A percentile compares a stretch with the other conserved stretches of the same genome.
Evolutionary conservation across 2,797 vertebrate species (phyloP).

Genomic region (Pangasius mekongensis): DNA sequence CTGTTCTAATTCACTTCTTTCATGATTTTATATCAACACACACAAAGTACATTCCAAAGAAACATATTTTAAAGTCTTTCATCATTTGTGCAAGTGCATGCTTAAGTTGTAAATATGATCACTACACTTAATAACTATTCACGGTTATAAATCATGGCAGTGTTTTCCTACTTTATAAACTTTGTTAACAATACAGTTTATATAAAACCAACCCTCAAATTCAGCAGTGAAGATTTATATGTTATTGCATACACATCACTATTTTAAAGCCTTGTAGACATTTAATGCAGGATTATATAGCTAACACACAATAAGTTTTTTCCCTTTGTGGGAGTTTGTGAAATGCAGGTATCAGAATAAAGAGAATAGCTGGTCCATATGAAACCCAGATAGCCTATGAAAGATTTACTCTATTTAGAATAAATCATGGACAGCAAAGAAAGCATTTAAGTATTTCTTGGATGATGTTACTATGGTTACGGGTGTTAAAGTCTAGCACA

Average conservation of each 20-base stretch:
- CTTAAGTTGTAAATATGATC: not conserved
- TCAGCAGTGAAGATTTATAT: not conserved
- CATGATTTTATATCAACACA: not conserved
- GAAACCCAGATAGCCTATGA: not conserved
- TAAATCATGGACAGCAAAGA: not conserved
- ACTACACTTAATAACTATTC: not conserved
- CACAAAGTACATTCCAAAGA: not conserved
- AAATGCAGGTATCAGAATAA: not conserved
- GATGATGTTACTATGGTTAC: not conserved
- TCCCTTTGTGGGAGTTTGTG: not conserved
- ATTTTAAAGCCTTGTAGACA: not conserved
- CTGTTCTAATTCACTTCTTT: not conserved
- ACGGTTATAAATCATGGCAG: not conserved
- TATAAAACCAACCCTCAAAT: not conserved
- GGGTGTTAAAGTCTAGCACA: not conserved
- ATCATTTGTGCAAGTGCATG: not conserved
- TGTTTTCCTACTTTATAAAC: not conserved
- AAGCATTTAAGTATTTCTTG: not conserved
- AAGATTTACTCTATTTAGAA: not conserved
- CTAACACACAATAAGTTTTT: not conserved
- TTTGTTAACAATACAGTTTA: not conserved
- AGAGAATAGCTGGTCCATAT: not conserved
- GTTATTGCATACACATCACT: not conserved
- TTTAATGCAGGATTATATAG: not conserved
- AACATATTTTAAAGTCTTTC: not conserved